Evolutionary conservation across 2,888 invertebrate genomes (phyloP).

Genomic region (Leptodirus hochenwartii): DNA sequence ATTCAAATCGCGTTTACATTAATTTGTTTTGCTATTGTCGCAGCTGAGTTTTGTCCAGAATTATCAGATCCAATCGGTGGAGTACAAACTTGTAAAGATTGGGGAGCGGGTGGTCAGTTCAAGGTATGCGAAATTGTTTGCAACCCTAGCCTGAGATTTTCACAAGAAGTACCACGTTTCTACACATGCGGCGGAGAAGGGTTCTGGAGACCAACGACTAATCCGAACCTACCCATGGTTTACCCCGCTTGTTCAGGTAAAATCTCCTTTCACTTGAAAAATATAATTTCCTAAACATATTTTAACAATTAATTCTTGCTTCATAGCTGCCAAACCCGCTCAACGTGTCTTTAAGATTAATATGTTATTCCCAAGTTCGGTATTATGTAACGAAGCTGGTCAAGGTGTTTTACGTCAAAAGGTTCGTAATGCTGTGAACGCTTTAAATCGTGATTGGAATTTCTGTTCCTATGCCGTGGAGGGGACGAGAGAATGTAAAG

Average conservation of each 20-base stretch:
- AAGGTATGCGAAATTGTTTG: constrained; percentile 88
- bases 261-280: constrained; percentile 15
- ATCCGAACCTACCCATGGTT: constrained; percentile 62
- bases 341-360: constrained; percentile 85
- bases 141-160: constrained; percentile 73
- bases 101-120: constrained; percentile 92
- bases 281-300: too few relatives aligned
- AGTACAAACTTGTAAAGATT: constrained; percentile 78
- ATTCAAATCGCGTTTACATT: neutral
- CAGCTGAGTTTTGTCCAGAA: constrained; percentile 83
- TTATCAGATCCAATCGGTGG: constrained; percentile 83
- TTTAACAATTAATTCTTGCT: constrained; percentile 8
- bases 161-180: constrained; percentile 86
- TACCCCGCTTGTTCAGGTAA: constrained; percentile 85
- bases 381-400: constrained; percentile 88
- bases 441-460: constrained; percentile 89
- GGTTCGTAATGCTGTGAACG: constrained; percentile 74
- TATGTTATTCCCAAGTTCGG: constrained; percentile 92
- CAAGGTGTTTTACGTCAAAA: constrained; percentile 81
- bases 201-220: constrained; percentile 81
- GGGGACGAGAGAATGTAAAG: constrained; percentile 78
- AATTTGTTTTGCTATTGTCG: too few relatives aligned
- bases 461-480: constrained; percentile 84
- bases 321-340: constrained; percentile 67
- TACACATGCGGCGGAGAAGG: constrained; percentile 98